phyloP scores from a whole-genome alignment of 2,797 vertebrate genomes.

The Pitangus sulphuratus region DNA sequence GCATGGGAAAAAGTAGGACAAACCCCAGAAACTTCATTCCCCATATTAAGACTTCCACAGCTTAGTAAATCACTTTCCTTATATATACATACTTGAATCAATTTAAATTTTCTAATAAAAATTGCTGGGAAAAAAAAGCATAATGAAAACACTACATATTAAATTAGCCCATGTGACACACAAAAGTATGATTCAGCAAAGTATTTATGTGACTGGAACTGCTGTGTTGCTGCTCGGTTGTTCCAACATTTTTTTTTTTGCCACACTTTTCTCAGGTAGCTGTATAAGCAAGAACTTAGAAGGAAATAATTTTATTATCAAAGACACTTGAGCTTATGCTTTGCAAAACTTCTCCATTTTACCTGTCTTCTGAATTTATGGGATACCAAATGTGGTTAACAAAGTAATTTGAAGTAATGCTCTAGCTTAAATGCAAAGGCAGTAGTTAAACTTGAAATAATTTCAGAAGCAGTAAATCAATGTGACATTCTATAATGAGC shows the following conservation, averaged over 20 bases:
- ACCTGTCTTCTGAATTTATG: slow-evolving; percentile 56
- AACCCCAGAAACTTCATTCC: neutral
- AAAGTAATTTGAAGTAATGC: slow-evolving; percentile 59
- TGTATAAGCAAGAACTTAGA: slow-evolving; percentile 11
- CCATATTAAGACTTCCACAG: neutral
- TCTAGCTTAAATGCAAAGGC: slow-evolving; percentile 22
- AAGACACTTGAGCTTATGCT: slow-evolving; percentile 24
- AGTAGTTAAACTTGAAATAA: slow-evolving; percentile 45
- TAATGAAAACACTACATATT: neutral
- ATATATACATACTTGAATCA: neutral
- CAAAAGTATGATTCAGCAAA: neutral
- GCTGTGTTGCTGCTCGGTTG: neutral
- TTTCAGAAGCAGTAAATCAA: slow-evolving; percentile 35
- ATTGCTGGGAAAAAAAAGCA: neutral
- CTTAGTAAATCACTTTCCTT: neutral
- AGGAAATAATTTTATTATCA: slow-evolving; percentile 58
- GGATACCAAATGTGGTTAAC: slow-evolving; percentile 48
- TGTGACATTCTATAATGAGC: neutral
- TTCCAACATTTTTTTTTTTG: neutral
- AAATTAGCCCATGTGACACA: neutral
- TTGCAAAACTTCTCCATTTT: slow-evolving; percentile 64
- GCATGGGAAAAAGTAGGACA: neutral
- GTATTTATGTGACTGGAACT: neutral
- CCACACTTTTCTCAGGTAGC: neutral
- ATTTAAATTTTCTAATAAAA: neutral